A percentile compares a stretch with the other conserved stretches of the same genome.
These are phyloP conservation scores for Chloroceryle amazona DNA, from an alignment of 2,797 vertebrate species.

Conservation along the genomic window DNA sequence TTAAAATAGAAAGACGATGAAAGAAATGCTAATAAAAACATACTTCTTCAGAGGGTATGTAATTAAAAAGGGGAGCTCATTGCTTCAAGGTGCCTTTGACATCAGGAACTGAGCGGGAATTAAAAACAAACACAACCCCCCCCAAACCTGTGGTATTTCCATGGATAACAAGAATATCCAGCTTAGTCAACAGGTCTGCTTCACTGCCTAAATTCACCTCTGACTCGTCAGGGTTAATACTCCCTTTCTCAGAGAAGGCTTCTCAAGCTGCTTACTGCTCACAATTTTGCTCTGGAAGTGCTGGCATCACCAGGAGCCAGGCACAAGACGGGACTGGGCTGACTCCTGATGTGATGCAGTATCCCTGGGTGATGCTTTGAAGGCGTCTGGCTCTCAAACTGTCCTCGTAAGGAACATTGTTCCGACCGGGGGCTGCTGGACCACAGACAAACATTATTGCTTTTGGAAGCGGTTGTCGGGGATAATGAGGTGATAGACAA, in stretches of 20 bases:
- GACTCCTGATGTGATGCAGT: not conserved
- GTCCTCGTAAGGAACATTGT: not conserved
- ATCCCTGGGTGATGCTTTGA: not conserved
- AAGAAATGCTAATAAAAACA: conserved; percentile 24
- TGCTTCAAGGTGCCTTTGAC: conserved; percentile 24
- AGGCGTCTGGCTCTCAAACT: conserved; percentile 11
- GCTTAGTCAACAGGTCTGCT: not conserved
- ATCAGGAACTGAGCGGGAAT: not conserved
- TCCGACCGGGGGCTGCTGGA: not conserved
- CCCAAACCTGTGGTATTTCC: not conserved
- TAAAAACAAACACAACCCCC: not conserved
- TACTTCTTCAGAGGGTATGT: not conserved
- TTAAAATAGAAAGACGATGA: conserved; percentile 55
- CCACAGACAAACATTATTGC: conserved; percentile 36
- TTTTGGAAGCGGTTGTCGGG: conserved; percentile 22
- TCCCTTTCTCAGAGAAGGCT: not conserved
- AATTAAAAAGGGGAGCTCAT: conserved; percentile 24
- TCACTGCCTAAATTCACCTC: not conserved
- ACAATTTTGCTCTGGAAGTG: not conserved
- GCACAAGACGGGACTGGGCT: not conserved
- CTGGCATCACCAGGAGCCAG: conserved; percentile 4
- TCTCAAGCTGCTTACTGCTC: not conserved
- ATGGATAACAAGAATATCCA: not conserved
- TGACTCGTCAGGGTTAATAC: not conserved
- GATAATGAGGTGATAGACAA: conserved; percentile 58